Evolutionary conservation across 2,113 vertebrate species (phyloP).

Genomic region (Scopus umbretta): DNA sequence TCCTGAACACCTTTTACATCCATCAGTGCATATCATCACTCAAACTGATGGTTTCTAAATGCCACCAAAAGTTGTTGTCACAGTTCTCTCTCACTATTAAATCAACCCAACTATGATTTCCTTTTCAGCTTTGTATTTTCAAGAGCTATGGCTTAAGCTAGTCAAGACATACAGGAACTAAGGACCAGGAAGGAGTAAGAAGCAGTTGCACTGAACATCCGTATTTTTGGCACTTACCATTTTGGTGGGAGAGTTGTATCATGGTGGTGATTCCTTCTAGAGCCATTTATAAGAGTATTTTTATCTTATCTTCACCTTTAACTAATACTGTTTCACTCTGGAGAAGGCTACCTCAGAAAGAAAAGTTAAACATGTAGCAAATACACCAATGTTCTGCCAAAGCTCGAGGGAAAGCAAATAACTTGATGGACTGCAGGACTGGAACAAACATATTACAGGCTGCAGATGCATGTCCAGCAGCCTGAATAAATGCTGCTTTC

Average conservation of each 20-base stretch:
- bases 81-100: neutral
- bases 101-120: neutral
- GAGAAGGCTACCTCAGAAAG: neutral
- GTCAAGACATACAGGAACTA: neutral
- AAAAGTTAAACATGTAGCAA: neutral
- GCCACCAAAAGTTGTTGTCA: neutral
- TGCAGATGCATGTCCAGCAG: neutral
- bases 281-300: neutral
- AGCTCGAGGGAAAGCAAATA: neutral
- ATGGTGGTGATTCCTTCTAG: neutral
- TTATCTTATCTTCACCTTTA: neutral
- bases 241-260: neutral
- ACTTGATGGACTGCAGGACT: neutral
- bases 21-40: neutral
- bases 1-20: neutral
- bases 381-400: neutral
- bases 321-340: neutral
- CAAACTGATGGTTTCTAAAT: neutral
- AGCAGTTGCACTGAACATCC: neutral
- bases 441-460: neutral
- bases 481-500: neutral
- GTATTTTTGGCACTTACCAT: neutral
- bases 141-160: neutral
- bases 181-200: neutral
- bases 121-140: neutral